Base-by-base conservation (phyloP, 1,140 invertebrate genomes). In the Mactra quadrangularis region DNA sequence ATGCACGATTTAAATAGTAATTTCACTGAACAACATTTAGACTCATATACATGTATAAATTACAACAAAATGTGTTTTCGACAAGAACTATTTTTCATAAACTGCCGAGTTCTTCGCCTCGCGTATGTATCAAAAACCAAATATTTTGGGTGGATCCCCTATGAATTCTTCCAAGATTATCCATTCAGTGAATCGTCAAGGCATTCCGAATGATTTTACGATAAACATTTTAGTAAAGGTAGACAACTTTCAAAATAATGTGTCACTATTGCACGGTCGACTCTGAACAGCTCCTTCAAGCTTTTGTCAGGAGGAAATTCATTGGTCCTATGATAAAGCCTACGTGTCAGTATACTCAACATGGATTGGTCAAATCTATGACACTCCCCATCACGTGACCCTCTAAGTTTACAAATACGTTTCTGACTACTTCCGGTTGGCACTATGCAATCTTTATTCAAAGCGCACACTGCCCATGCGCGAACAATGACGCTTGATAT, bases 331-430 rank as follows among this genome's bases (percentile, higher is more conserved):
- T 57, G 71, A 41, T 75, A 60, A 1, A 75, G 29, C 1, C 71
- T 3, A 15, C 71, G 38, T 1, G 27, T 27, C 0, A 75, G 19
- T 27, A 75, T 75, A 41, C 71, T 47, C 25, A 75, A 47, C 38
- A 75, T 55, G 3, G 71, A 75, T 31, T 75, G 71, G 55, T 75
- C 71, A 29, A 59, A 75, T 47, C 31, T 59, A 17, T 75, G 71
- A 60, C 71, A 75, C n/a, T 33, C 0, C 13, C 71, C 71, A 22
- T 59, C 52, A 1, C 22, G 3, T 17, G 35, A 13, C 7, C 59
- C n/a, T 1, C 29, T 9, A 11, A 57, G 0, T 25, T 57, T 2
- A 19, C 71, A 75, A 2, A n/a, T 25, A 27, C 0, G 13, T 0
- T 57, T 45, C 0, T 6, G 7, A 38, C 35, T 45, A n/a, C 17